Percentiles rank a stretch among this genome's conserved stretches.
Evolutionary conservation across 2,888 invertebrate species (phyloP).

Genomic region (Melipona bicolor): DNA sequence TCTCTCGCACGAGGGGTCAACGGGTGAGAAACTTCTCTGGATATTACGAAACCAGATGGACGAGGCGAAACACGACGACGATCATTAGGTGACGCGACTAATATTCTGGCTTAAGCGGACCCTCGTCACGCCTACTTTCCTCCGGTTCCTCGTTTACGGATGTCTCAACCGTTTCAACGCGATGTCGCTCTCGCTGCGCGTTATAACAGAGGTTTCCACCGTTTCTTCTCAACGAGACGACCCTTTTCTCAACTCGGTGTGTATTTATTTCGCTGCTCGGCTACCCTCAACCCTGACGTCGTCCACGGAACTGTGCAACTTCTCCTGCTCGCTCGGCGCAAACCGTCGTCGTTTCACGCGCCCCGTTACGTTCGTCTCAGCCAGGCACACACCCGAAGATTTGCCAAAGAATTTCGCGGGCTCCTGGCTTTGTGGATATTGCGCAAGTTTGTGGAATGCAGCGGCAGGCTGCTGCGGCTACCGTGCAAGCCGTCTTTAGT

Average conservation of each 20-base stretch:
- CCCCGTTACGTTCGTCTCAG: constrained; percentile 14
- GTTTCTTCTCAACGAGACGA: constrained; percentile 28
- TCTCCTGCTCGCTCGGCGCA: too few species aligned
- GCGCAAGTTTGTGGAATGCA: constrained; percentile 62
- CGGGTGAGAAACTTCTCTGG: background rate
- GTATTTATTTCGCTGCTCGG: constrained; percentile 21
- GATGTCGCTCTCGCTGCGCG: constrained; percentile 21
- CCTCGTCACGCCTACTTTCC: constrained; percentile 43
- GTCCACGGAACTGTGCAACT: background rate
- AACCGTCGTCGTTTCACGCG: background rate
- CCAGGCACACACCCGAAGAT: constrained; percentile 29
- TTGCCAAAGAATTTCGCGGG: constrained; percentile 50
- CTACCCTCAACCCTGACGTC: background rate
- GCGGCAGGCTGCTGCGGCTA: constrained; percentile 25
- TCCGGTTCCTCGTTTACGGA: constrained; percentile 29
- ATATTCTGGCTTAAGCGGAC: constrained; percentile 42
- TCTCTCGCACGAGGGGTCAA: background rate
- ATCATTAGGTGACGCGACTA: constrained; percentile 47
- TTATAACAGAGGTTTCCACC: constrained; percentile 9
- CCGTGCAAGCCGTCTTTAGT: constrained; percentile 19
- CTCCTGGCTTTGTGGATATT: constrained; percentile 48
- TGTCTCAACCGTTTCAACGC: constrained; percentile 28
- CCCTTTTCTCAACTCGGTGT: too few species aligned
- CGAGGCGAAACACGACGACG: constrained; percentile 38
- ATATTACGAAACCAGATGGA: constrained; percentile 26